Base-by-base conservation (phyloP, 1,140 invertebrate species). In the Euwallacea fornicatus region DNA sequence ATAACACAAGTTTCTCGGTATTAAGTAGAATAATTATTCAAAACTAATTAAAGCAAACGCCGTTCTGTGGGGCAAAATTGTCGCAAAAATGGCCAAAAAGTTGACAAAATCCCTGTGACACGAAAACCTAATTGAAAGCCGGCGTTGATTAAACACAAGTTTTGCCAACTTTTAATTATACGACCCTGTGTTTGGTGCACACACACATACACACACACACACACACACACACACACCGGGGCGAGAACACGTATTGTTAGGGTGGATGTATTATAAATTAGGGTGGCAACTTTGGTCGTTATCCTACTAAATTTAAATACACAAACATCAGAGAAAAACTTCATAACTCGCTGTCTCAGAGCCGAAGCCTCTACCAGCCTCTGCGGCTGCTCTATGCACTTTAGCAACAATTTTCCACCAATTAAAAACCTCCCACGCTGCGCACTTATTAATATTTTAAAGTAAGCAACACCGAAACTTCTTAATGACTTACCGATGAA, bases 91-190 rank as follows among this genome's bases (percentile, higher is more conserved):
- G 55, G 16, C 16, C 21, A 58, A 58, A 58, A 58, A 58, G n/a
- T 58, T 58, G n/a, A 13, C 55, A 58, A 58, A 58, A 58, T 13
- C 21, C 55, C 16, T 13, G 13, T 50, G 46, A 50, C 9, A 56
- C 16, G 59, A 61, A 61, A 43, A 10, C 59, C 7, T 61, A 61
- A 61, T 61, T 61, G 21, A 41, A 61, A 42, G 59, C 59, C 42
- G 2, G 33, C 59, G 16, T 41, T 61, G 59, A 61, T 61, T 61
- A 61, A 61, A 61, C 59, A 43, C 59, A 61, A 61, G 59, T 61
- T 56, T 56, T 61, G 59, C 59, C 59, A 42, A 61, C 59, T 61
- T 61, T 61, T 61, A 61, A 61, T 61, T 61, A 61, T 61, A 42
- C 21, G 42, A 11, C 41, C 59, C 41, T 33, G 54, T 56, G 54